Conservation (phyloP, 30 jellyfish, hydroid and myxozoan genomes). For the Aurelia sp. region DNA sequence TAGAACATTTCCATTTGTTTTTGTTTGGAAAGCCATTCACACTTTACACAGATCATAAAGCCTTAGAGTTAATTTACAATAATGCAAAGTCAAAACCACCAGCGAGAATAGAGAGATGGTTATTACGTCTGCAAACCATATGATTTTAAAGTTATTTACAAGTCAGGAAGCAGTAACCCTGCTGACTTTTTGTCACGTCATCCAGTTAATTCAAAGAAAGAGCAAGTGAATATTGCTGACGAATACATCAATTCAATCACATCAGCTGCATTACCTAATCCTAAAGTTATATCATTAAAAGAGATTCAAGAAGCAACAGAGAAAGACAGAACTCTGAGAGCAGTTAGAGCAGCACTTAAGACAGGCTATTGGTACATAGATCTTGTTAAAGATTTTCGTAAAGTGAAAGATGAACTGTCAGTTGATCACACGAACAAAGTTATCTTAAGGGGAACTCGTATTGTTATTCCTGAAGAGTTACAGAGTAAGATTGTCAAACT, state of each 20-base stretch:
- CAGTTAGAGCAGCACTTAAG: neutral
- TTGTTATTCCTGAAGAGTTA: conserved; percentile 6
- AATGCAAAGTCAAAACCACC: conserved; percentile 1
- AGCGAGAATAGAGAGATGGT: conserved; percentile 19
- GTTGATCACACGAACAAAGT: neutral
- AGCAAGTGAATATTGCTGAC: neutral
- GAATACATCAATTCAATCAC: conserved; percentile 20
- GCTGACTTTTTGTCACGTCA: no score
- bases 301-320: conserved; percentile 27
- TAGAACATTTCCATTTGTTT: neutral
- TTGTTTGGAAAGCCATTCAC: neutral
- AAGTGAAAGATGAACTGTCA: conserved; percentile 22
- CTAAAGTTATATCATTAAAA: conserved; percentile 31
- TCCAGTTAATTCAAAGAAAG: no score
- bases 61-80: neutral
- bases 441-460: neutral
- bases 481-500: neutral
- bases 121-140: neutral
- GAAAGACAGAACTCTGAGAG: neutral
- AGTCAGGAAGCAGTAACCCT: no score
- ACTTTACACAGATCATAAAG: neutral
- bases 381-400: conserved; percentile 1
- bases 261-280: neutral
- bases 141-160: no score
- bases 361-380: neutral